phyloP scores from a whole-genome alignment of 2,888 invertebrate species.

The Cacoxenus indagator region DNA sequence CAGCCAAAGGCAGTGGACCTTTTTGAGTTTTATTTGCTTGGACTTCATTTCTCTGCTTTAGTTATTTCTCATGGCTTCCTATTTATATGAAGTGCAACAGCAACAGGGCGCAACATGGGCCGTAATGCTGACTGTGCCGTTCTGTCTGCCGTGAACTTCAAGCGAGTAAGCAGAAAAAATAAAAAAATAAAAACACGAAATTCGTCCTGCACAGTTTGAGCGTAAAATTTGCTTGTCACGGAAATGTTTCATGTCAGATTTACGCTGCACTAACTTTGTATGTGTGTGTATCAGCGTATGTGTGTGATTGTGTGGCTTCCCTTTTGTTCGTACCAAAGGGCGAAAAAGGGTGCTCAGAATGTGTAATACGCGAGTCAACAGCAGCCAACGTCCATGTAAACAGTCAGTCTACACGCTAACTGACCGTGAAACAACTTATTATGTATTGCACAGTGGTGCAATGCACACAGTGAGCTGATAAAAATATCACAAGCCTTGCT shows the following conservation, averaged over 20 bases:
- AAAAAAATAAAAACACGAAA: too few species aligned
- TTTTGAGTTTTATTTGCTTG: constrained; percentile 7
- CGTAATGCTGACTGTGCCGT: background rate
- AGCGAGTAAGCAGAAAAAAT: background rate
- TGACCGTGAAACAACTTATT: constrained; percentile 24
- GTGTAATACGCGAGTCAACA: constrained; percentile 1
- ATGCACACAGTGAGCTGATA: too few species aligned
- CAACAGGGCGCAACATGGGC: background rate
- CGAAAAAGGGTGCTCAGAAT: background rate
- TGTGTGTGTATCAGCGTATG: constrained; percentile 25
- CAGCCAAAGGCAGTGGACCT: background rate
- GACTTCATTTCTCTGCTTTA: background rate
- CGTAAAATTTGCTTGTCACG: constrained; percentile 52
- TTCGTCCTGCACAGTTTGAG: constrained; percentile 16
- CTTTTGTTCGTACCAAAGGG: background rate
- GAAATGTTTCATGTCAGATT: constrained; percentile 60
- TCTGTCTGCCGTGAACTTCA: background rate
- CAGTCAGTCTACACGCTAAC: constrained; percentile 21
- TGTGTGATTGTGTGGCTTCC: too few species aligned
- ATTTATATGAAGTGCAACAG: background rate
- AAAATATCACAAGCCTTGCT: too few species aligned
- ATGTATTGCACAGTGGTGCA: background rate
- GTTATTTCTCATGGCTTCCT: background rate
- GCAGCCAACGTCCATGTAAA: background rate
- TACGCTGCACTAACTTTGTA: constrained; percentile 49